Evolutionary conservation across 2,113 vertebrate species (phyloP).

Genomic region (Leucosticte australis): DNA sequence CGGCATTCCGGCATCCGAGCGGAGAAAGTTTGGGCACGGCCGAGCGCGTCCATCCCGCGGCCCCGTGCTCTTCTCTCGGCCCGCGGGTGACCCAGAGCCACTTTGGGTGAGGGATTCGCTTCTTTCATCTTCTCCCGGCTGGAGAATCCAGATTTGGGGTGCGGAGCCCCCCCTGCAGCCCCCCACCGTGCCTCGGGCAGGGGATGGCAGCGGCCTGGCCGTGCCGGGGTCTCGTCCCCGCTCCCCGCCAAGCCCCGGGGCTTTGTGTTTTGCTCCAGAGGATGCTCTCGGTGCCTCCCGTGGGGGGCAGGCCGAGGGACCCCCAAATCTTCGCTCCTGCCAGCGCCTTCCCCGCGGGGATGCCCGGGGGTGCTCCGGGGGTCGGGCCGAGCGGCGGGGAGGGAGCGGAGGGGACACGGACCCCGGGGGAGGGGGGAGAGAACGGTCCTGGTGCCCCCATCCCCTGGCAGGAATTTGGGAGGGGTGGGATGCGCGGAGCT

Average conservation of each 20-base stretch:
- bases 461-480: neutral
- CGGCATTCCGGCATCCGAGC: neutral
- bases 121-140: neutral
- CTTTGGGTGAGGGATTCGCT: neutral
- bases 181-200: neutral
- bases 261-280: neutral
- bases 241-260: neutral
- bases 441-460: accelerated
- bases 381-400: neutral
- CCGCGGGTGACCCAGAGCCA: neutral
- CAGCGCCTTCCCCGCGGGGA: too few relatives aligned
- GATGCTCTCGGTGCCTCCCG: neutral
- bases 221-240: accelerated
- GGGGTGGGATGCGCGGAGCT: neutral
- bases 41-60: accelerated
- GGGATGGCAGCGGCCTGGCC: neutral
- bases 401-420: neutral
- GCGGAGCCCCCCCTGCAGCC: neutral
- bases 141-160: neutral
- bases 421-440: neutral
- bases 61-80: neutral
- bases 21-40: neutral
- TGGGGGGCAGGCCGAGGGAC: accelerated
- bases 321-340: neutral
- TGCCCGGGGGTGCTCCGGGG: neutral